A percentile compares a stretch with the other conserved stretches of the same genome.
Conservation (phyloP, 2,113 vertebrate genomes). For the Misgurnus mizolepis region DNA sequence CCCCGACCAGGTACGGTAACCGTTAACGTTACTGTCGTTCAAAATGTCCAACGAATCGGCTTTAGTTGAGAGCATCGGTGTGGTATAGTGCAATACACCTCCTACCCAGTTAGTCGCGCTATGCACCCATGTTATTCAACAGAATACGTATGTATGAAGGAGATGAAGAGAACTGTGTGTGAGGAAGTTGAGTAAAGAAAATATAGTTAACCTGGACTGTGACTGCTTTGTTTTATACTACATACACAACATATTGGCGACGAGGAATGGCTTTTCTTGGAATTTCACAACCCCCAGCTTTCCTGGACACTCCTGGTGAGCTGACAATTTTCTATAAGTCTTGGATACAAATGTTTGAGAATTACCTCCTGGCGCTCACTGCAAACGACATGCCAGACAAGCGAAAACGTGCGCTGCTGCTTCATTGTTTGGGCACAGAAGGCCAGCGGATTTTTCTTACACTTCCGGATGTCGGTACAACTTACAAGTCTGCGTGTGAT, state of each 20-base stretch:
- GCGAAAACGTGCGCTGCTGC: not conserved
- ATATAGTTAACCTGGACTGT: no score
- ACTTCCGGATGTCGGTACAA: not conserved
- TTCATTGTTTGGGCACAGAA: slow-evolving; percentile 5
- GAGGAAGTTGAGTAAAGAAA: no score
- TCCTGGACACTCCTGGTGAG: slow-evolving; percentile 11
- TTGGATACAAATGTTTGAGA: slow-evolving; percentile 18
- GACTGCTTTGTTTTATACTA: not conserved
- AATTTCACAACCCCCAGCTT: not conserved
- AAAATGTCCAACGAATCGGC: no score
- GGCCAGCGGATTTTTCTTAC: not conserved
- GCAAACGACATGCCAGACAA: not conserved
- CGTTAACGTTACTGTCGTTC: no score
- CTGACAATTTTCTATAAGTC: not conserved
- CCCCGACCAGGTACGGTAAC: no score
- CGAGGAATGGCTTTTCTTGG: slow-evolving; percentile 1
- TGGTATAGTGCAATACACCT: no score
- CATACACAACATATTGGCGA: slow-evolving; percentile 24
- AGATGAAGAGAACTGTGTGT: no score
- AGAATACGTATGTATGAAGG: no score
- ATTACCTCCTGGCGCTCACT: not conserved
- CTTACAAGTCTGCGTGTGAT: no score
- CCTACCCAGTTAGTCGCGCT: no score
- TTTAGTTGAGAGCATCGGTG: no score
- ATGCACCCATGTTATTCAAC: no score